These are phyloP conservation scores for Flexamia atlantica DNA, from an alignment of 2,888 invertebrate genomes.

Conservation along the genomic window DNA sequence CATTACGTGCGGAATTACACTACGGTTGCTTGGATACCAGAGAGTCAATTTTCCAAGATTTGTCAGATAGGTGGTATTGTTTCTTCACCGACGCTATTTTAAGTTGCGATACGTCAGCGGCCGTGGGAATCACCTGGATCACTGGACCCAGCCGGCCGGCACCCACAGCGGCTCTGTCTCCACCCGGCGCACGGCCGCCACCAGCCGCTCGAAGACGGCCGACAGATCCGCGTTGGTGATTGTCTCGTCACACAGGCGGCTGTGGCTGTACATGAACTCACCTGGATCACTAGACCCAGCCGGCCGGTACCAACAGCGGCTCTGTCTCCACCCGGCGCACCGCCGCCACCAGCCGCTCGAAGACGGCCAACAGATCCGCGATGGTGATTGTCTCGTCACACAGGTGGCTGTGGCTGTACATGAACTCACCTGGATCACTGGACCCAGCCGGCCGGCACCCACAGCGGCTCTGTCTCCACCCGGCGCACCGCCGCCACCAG, in stretches of 20 bases:
- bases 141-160: conserved; percentile 96
- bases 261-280: conserved; percentile 94
- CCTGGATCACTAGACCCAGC: conserved; percentile 89
- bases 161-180: conserved; percentile 98
- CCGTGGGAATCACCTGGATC: too few relatives aligned
- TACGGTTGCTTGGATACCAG: too few relatives aligned
- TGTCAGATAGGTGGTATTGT: too few relatives aligned
- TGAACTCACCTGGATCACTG: conserved; percentile 79
- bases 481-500: conserved; percentile 88
- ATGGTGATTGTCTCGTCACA: conserved; percentile 97
- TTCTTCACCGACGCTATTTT: too few relatives aligned
- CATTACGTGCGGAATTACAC: too few relatives aligned
- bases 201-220: conserved; percentile 90
- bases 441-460: conserved; percentile 98
- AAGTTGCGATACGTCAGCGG: too few relatives aligned
- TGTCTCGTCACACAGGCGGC: conserved; percentile 95
- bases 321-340: conserved; percentile 93
- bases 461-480: conserved; percentile 94
- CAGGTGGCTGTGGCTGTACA: too few relatives aligned
- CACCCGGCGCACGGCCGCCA: conserved; percentile 88
- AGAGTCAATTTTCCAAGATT: too few relatives aligned
- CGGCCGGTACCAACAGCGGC: conserved; percentile 97
- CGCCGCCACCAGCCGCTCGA: conserved; percentile 89
- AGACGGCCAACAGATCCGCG: conserved; percentile 90
- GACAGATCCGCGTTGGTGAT: conserved; percentile 95